Evolutionary conservation across 2,797 vertebrate species (phyloP).

Genomic region (Acomys russatus): DNA sequence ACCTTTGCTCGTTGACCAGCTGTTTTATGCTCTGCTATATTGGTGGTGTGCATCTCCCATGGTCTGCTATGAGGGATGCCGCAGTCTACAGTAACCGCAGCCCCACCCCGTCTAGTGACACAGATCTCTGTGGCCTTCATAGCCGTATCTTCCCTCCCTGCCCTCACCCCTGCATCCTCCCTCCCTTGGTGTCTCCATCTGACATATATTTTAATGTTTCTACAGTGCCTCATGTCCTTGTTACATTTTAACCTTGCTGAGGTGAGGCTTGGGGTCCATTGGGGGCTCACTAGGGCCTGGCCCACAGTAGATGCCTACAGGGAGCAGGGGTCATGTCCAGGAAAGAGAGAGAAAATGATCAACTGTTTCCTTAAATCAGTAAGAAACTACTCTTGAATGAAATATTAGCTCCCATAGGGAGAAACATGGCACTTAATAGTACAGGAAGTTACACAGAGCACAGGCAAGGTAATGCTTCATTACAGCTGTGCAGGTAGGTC

Average conservation of each 20-base stretch:
- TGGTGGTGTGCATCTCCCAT: neutral
- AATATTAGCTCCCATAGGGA: neutral
- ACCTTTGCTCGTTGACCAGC: slow-evolving; percentile 7
- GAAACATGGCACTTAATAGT: neutral
- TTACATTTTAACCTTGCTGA: neutral
- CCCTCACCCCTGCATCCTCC: too few relatives aligned
- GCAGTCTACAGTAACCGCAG: neutral
- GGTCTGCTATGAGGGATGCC: neutral
- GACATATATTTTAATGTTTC: neutral
- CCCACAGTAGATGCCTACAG: neutral
- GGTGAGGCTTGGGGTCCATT: neutral
- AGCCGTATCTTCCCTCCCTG: neutral
- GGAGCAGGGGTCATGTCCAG: neutral
- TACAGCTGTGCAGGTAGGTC: neutral
- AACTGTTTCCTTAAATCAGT: neutral
- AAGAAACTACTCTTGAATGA: neutral
- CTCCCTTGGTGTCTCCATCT: neutral
- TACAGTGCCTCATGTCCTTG: neutral
- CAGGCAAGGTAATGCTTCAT: neutral
- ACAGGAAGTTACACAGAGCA: neutral
- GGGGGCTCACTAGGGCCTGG: neutral
- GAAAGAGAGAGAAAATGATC: neutral
- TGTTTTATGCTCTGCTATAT: neutral
- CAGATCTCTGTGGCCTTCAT: neutral
- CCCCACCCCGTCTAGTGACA: neutral